Percentiles rank a stretch among this genome's conserved stretches.
phyloP scores from a whole-genome alignment of 2,797 vertebrate species.

The Myiothlypis coronata region DNA sequence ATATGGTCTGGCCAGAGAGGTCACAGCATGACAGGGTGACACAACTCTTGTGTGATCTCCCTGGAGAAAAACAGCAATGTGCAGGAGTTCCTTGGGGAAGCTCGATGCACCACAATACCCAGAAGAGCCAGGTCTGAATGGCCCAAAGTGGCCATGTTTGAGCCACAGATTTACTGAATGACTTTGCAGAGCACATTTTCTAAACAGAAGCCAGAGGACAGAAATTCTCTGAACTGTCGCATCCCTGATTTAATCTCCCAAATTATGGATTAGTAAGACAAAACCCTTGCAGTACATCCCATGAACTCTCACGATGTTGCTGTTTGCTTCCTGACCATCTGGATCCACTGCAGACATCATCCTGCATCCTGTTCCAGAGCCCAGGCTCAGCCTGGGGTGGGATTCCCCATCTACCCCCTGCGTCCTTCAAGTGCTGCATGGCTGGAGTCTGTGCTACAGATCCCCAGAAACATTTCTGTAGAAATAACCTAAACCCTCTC shows the following conservation, averaged over 20 bases:
- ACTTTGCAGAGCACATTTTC: not conserved
- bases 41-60: not conserved
- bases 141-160: not conserved
- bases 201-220: not conserved
- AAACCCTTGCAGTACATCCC: not conserved
- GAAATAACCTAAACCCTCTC: not conserved
- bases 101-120: rapidly evolving
- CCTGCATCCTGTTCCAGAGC: not conserved
- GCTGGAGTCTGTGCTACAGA: not conserved
- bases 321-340: not conserved
- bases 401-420: not conserved
- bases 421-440: not conserved
- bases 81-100: not conserved
- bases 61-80: not conserved
- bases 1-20: not conserved
- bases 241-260: not conserved
- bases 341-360: not conserved
- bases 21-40: not conserved
- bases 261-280: not conserved
- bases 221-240: not conserved
- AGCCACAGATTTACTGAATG: not conserved
- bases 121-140: not conserved
- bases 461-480: not conserved
- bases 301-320: rapidly evolving
- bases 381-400: not conserved